These are phyloP conservation scores for Arctocebus calabarensis DNA, from an alignment of 2,797 vertebrate genomes.

Conservation along the genomic window DNA sequence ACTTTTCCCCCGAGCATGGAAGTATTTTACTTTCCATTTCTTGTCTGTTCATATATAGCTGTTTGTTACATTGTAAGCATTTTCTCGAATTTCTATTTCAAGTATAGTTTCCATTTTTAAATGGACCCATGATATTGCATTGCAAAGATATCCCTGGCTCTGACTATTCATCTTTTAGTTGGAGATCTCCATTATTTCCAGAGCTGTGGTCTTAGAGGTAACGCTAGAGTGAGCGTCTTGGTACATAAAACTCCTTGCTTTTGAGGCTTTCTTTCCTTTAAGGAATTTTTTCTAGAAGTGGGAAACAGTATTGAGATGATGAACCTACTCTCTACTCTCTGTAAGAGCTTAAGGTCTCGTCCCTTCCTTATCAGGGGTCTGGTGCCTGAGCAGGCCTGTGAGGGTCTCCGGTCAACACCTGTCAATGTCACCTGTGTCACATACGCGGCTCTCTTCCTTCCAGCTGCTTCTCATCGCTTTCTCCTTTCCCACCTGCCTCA, in stretches of 20 bases:
- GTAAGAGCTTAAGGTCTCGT: neutral
- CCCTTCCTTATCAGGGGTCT: accelerated
- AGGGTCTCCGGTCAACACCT: accelerated
- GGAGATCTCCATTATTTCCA: neutral
- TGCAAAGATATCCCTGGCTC: neutral
- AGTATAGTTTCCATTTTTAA: neutral
- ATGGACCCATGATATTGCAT: neutral
- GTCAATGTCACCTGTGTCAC: neutral
- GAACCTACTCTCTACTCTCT: neutral
- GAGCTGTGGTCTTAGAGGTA: neutral
- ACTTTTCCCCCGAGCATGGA: neutral
- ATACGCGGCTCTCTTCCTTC: neutral
- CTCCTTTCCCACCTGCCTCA: neutral
- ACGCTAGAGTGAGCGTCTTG: neutral
- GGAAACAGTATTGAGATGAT: neutral
- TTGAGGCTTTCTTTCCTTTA: neutral
- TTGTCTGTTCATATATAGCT: neutral
- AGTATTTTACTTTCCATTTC: neutral
- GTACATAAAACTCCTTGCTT: neutral
- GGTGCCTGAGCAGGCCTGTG: neutral
- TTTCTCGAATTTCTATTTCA: neutral
- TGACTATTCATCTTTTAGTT: neutral
- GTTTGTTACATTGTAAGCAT: neutral
- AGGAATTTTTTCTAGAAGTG: neutral
- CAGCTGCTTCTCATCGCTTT: neutral